These are phyloP conservation scores for Hymenopus coronatus DNA, from an alignment of 2,888 invertebrate genomes.

Conservation along the genomic window DNA sequence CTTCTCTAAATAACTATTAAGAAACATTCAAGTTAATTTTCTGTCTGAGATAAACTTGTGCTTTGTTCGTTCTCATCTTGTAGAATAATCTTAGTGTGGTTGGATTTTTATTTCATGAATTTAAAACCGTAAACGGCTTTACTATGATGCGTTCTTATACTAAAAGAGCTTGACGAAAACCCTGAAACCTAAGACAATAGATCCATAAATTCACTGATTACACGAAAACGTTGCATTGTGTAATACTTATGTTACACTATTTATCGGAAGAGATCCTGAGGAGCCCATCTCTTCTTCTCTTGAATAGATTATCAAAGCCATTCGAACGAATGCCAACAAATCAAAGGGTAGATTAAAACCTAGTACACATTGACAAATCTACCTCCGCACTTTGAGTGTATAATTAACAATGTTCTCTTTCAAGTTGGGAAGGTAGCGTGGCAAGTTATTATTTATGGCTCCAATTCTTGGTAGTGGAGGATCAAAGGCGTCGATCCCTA, in stretches of 20 bases:
- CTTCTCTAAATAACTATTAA: too few species aligned
- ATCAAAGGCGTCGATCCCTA: not conserved
- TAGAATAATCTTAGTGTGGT: too few species aligned
- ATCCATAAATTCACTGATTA: not conserved
- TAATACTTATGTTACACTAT: not conserved
- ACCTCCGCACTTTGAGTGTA: not conserved
- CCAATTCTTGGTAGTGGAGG: not conserved
- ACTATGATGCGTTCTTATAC: too few species aligned
- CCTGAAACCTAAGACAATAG: not conserved
- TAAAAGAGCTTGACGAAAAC: too few species aligned
- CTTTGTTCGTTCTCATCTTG: too few species aligned
- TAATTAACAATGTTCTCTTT: not conserved
- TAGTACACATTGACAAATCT: not conserved
- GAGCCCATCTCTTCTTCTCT: not conserved
- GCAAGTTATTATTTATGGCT: not conserved
- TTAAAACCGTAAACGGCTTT: too few species aligned
- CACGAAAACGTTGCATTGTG: too few species aligned
- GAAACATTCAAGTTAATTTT: too few species aligned
- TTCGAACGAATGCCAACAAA: not conserved
- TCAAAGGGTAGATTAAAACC: not conserved
- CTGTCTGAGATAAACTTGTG: too few species aligned
- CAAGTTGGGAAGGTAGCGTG: not conserved
- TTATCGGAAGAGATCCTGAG: not conserved
- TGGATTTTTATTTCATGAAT: too few species aligned
- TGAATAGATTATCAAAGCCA: not conserved